Evolutionary conservation across 37 sponge, comb jelly and placozoan species (phyloP), one percentile per base, ranked within the genome.

Genomic region (Theonella swinhoei): DNA sequence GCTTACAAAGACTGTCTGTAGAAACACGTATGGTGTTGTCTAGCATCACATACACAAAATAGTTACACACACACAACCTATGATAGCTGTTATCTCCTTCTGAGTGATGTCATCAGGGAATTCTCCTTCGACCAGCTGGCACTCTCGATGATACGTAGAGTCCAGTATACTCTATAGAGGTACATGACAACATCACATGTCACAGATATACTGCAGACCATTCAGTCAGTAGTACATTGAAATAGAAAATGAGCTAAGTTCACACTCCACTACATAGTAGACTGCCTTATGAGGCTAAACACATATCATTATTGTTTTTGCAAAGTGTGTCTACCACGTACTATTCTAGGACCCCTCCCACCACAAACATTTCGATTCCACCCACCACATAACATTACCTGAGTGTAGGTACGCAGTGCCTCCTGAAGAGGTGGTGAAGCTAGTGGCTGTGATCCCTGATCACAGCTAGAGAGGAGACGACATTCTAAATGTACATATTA

Each of bases 81-180:
- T 77, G 61, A 77, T 61, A 2, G 24, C 30, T 11, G 39, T 54
- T 28, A 85, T 60, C 7, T 62, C 24, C 9, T 36, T 33, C 7
- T 33, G 19, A 14, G 70, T 60, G 20, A 40, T 3, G 23, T 62
- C 41, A 31, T 38, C 34, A 2, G 74, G 72, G 64, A 88, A 88
- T 8, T 67, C 88, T 7, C 60, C 35, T 7, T 76, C 71, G 37
- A 81, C 76, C 37, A 88, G 71, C 34, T 69, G 76, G 35, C 82
- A 76, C 42, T 88, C 88, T 68, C 26, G n/a, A 68, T 76, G 64
- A 60, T 88, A 88, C 37, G 88, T 88, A 54, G 88, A 81, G 82
- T 88, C 88, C 11, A 88, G 62, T 23, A 81, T 29, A 25, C 81
- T 80, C 88, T 88, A 66, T 7, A 35, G 23, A 30, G 64, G 59